Base-by-base conservation (phyloP, 2,113 vertebrate genomes). In the Tetraodon nigroviridis region DNA sequence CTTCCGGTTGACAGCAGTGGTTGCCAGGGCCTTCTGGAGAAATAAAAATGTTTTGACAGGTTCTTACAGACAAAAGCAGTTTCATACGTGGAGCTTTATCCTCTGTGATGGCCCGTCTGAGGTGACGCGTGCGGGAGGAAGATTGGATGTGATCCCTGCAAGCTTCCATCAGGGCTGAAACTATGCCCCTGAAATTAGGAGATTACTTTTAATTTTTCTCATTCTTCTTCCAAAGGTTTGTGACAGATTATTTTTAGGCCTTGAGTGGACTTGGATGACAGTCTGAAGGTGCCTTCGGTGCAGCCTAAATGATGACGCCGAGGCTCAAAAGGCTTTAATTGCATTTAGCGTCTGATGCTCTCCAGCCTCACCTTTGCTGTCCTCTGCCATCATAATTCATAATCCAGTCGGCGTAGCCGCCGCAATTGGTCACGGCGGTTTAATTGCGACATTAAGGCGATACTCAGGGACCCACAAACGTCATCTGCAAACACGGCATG, bases 301-400 rank as follows among this genome's bases (percentile, higher is more conserved):
- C 8, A 8, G 32, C 4, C 22, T 52, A 29, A 67, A 73, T 70
- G 19, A 62, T 18, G 65, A 46, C 44, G 48, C 18, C 37, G 64
- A 40, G 66, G 71, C 27, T 67, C 22, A 5, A 29, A 58, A 58
- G 58, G 45, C 64, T 62, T 27, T 73, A 47, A 71, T 78, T 67
- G 42, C 64, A 66, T 76, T 69, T 51, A 19, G 45, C 61, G 48
- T 51, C 48, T 54, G 67, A 71, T 64, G 51, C 71, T 64, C 29
- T 70, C 55, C 44, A 4, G 29, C 3, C 48, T 83, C 83, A 81
- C 80, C 80, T 83, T 78, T 67, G 45, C 49, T 61, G 66, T 81
- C 79, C 83, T 76, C 70, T 79, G 61, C 64, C 74, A 60, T 78
- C 41, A 70, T 85, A 64, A 79, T 86, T 79, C 78, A 51, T 82